Conservation (phyloP, 2,113 vertebrate genomes). For the Prionailurus viverrinus region DNA sequence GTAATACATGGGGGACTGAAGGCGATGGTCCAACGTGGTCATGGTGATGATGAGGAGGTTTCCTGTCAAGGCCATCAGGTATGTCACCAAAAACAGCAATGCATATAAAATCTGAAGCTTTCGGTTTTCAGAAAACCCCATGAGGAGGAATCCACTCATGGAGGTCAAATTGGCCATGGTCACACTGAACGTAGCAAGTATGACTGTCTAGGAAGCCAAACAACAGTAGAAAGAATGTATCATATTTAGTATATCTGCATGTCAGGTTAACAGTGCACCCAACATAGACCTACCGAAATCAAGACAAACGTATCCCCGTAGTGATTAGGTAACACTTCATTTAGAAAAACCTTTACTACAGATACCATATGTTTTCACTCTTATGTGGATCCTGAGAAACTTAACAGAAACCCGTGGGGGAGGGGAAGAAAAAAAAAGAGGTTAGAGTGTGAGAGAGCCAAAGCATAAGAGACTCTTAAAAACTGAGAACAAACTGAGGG, state of each 20-base stretch:
- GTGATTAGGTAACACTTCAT: background rate
- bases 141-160: slow-evolving; percentile 68
- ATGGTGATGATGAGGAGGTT: slow-evolving; percentile 74
- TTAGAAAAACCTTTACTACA: background rate
- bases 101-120: slow-evolving; percentile 72
- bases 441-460: too few relatives aligned
- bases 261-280: background rate
- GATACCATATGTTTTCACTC: too few relatives aligned
- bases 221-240: background rate
- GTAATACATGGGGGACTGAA: slow-evolving; percentile 79
- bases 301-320: background rate
- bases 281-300: background rate
- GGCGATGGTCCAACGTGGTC: slow-evolving; percentile 47
- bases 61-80: slow-evolving; percentile 63
- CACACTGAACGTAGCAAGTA: background rate
- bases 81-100: slow-evolving; percentile 63
- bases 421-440: too few relatives aligned
- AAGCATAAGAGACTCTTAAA: too few relatives aligned
- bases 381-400: too few relatives aligned
- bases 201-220: background rate
- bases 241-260: background rate
- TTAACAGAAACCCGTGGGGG: too few relatives aligned
- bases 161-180: slow-evolving; percentile 69
- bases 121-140: slow-evolving; percentile 58
- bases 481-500: too few relatives aligned